A percentile compares a stretch with the other conserved stretches of the same genome.
phyloP scores from a whole-genome alignment of 2,797 vertebrate species.

The Clamator glandarius region DNA sequence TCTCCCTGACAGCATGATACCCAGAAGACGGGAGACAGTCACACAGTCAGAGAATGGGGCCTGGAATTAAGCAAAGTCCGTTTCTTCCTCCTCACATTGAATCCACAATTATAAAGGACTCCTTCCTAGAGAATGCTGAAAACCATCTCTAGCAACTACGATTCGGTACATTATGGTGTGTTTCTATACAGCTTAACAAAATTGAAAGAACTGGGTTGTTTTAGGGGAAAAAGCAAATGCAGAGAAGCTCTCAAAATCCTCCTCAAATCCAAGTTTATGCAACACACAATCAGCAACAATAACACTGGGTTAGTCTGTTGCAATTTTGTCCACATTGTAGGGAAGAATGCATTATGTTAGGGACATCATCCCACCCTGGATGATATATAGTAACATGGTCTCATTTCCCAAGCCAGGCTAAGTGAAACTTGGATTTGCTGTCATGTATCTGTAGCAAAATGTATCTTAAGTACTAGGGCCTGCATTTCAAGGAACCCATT shows the following conservation, averaged over 20 bases:
- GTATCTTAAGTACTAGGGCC: neutral
- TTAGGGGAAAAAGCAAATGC: neutral
- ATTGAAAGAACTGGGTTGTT: rapidly evolving
- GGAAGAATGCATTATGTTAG: neutral
- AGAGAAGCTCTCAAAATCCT: neutral
- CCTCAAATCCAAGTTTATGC: neutral
- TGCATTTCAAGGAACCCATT: neutral
- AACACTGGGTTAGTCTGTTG: neutral
- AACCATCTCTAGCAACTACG: neutral
- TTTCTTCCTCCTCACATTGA: neutral
- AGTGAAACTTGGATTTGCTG: neutral
- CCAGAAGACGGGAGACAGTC: neutral
- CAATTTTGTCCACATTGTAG: neutral
- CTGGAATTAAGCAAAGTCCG: neutral
- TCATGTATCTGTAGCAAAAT: neutral
- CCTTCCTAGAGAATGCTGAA: neutral
- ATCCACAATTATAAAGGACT: neutral
- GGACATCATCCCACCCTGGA: neutral
- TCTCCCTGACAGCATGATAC: neutral
- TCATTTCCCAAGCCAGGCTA: neutral
- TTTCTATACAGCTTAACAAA: neutral
- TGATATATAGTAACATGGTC: neutral
- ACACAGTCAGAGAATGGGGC: neutral
- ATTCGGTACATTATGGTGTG: neutral
- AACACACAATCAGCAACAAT: neutral